Base-by-base conservation (phyloP, 2,797 vertebrate species). In the Scleropages formosus region DNA sequence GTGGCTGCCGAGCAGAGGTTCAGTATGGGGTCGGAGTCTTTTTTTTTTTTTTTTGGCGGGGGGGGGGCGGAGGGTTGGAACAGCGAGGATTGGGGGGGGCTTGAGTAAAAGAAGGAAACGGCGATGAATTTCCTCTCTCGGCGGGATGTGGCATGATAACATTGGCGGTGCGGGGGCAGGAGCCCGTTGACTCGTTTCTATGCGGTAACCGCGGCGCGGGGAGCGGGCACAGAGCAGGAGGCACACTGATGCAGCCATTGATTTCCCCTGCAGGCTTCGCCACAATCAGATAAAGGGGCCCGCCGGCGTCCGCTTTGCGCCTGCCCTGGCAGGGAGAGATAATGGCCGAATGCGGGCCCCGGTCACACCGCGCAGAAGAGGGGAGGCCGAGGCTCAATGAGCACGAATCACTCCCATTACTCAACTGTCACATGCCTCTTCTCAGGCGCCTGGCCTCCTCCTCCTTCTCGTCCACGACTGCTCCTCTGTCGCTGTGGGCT, bases 121-220 rank as follows among this genome's bases (percentile, higher is more conserved):
- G 87, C 90, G 92, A 94, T 91, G 93, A 95, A 96, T 93, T 92
- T 94, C 90, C 91, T 88, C 90, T 90, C 90, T 79, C 88, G 90
- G 91, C 88, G 83, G 90, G 85, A 78, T 53, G 84, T 86, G 82
- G 90, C 90, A 92, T 93, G 93, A 95, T 86, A 91, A 90, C 93
- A 96, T 93, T 93, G 94, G 95, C 90, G 91, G 89, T 88, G 82
- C 85, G 80, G 89, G 91, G 89, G 91, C 91, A 92, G 90, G 88
- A 87, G 88, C 91, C 90, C 80, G 82, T 92, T 82, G 88, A 93
- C 93, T 95, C 92, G 89, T 95, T 95, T 95, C 93, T 93, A 91
- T 88, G 86, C 64, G 87, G 90, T 93, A 92, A 91, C 87, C 84
- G 86, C 89, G 91, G 92, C 92, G 90, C 86, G 16, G 3, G 49